Evolutionary conservation across 2,113 vertebrate genomes (phyloP).

Genomic region (Calcarius ornatus): DNA sequence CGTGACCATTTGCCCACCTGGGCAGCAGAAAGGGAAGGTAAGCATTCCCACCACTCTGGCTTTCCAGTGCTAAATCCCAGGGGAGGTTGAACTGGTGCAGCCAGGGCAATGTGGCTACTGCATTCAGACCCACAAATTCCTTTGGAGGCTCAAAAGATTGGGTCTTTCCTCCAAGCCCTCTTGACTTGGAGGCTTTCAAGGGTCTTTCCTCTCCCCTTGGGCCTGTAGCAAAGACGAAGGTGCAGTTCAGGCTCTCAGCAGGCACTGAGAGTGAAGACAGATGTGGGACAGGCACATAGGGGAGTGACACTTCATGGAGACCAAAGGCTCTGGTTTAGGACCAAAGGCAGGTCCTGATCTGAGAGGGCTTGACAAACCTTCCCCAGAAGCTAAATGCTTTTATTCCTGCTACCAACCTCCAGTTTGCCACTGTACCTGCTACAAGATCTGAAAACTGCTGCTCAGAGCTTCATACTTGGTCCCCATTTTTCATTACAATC

Average conservation of each 20-base stretch:
- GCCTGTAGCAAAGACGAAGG: not conserved
- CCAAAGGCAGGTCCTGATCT: not conserved
- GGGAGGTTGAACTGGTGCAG: not conserved
- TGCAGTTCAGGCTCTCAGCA: not conserved
- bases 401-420: not conserved
- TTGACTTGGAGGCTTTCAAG: not conserved
- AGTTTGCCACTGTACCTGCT: not conserved
- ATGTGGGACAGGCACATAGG: accelerated
- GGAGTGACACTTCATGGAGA: not conserved
- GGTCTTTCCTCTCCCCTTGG: not conserved
- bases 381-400: not conserved
- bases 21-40: not conserved
- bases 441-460: not conserved
- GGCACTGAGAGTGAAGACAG: not conserved
- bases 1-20: not conserved
- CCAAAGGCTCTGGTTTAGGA: not conserved
- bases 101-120: not conserved
- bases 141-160: not conserved
- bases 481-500: not conserved
- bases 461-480: not conserved
- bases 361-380: not conserved
- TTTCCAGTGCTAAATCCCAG: not conserved
- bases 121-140: not conserved
- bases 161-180: not conserved
- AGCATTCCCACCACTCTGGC: not conserved